phyloP scores from a whole-genome alignment of 2,797 vertebrate genomes.

The Typhlichthys subterraneus region DNA sequence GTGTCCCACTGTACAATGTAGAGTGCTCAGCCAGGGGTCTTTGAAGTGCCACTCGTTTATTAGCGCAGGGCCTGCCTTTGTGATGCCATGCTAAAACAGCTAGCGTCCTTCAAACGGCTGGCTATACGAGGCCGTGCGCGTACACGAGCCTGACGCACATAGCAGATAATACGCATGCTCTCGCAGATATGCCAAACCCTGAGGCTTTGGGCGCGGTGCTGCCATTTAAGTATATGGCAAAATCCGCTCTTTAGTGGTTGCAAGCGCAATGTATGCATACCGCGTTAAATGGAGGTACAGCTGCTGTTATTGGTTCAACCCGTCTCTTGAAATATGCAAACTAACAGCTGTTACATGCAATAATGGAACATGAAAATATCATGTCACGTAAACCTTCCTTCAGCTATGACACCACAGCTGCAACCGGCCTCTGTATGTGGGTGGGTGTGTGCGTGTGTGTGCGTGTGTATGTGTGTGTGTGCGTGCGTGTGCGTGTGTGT shows the following conservation, averaged over 20 bases:
- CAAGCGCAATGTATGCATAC: too few relatives aligned
- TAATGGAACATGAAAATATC: constrained; percentile 50
- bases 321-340: constrained; percentile 41
- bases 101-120: constrained; percentile 35
- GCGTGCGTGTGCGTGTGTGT: background rate
- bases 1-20: constrained; percentile 36
- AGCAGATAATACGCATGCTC: constrained; percentile 1
- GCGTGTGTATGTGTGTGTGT: background rate
- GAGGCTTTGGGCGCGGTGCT: too few relatives aligned
- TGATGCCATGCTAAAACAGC: constrained; percentile 32
- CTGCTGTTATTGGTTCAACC: constrained; percentile 30
- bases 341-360: constrained; percentile 46
- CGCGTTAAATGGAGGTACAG: background rate
- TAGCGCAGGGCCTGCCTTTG: constrained; percentile 50
- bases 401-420: constrained; percentile 38
- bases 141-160: background rate
- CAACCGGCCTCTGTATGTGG: constrained; percentile 6
- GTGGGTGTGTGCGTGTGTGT: background rate
- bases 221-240: too few relatives aligned
- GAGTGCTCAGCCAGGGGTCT: constrained; percentile 46
- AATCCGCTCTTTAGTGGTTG: too few relatives aligned
- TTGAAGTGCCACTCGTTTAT: constrained; percentile 57
- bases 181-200: background rate
- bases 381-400: constrained; percentile 44
- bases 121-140: constrained; percentile 26